phyloP scores from a whole-genome alignment of 2,888 invertebrate species.

The Automeris io region DNA sequence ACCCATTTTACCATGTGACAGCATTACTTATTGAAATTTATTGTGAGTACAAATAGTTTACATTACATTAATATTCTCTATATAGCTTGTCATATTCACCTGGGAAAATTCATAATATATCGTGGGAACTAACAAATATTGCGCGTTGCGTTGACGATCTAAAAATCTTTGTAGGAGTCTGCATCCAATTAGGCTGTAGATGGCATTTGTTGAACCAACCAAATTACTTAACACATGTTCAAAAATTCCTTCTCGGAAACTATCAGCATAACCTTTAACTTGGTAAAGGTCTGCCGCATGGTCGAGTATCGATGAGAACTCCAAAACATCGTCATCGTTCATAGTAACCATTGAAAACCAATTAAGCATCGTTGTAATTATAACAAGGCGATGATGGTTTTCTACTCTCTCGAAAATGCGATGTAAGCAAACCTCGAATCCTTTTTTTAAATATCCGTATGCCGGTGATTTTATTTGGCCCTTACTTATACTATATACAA shows the following conservation, averaged over 20 bases:
- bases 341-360: conserved; percentile 63
- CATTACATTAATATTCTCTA: not conserved
- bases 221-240: conserved; percentile 56
- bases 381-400: conserved; percentile 59
- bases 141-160: conserved; percentile 70
- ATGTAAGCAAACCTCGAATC: conserved; percentile 74
- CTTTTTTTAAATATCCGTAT: conserved; percentile 56
- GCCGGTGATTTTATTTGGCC: conserved; percentile 22
- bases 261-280: conserved; percentile 49
- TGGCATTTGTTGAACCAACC: conserved; percentile 58
- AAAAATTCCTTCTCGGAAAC: conserved; percentile 66
- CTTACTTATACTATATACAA: conserved; percentile 50
- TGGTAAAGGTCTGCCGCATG: conserved; percentile 66
- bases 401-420: conserved; percentile 66
- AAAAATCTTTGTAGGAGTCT: conserved; percentile 73
- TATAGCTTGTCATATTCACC: conserved; percentile 45
- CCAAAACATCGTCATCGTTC: conserved; percentile 56
- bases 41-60: not conserved
- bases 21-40: no score
- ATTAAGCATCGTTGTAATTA: conserved; percentile 67
- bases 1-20: no score
- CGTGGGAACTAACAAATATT: conserved; percentile 65
- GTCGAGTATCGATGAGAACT: conserved; percentile 73
- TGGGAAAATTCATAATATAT: conserved; percentile 58
- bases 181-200: conserved; percentile 72